phyloP scores from a whole-genome alignment of 2,113 vertebrate species.

The Brevimyrus niger region DNA sequence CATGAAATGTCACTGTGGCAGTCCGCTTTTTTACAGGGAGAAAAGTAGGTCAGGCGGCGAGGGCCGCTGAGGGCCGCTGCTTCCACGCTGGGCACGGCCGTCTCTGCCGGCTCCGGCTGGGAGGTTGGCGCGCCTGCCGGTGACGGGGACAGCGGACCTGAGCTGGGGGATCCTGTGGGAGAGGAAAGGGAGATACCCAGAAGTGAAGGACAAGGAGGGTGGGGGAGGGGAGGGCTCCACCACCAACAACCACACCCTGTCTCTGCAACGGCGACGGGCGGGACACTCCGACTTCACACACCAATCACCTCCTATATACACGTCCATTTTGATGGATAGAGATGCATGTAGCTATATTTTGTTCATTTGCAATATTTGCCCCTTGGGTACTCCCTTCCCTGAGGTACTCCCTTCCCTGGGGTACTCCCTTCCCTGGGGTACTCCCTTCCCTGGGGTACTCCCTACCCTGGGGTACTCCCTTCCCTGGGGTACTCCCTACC shows the following conservation, averaged over 20 bases:
- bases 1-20: slow-evolving; percentile 26
- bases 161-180: not conserved
- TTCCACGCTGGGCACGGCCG: not conserved
- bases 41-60: slow-evolving; percentile 39
- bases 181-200: not conserved
- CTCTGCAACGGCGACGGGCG: not conserved
- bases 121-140: not conserved
- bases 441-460: no score
- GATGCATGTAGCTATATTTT: not conserved
- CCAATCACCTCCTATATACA: not conserved
- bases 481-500: no score
- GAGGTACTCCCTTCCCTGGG: no score
- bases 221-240: not conserved
- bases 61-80: not conserved
- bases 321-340: not conserved
- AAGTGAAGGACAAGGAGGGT: not conserved
- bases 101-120: not conserved
- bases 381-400: no score
- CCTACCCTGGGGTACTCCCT: no score
- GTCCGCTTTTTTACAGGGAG: slow-evolving; percentile 15
- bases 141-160: not conserved
- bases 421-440: no score
- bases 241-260: not conserved
- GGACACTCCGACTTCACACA: not conserved
- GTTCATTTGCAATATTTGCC: not conserved